These are phyloP conservation scores for Aphis craccivora DNA, from an alignment of 1,140 invertebrate species.

Conservation along the genomic window DNA sequence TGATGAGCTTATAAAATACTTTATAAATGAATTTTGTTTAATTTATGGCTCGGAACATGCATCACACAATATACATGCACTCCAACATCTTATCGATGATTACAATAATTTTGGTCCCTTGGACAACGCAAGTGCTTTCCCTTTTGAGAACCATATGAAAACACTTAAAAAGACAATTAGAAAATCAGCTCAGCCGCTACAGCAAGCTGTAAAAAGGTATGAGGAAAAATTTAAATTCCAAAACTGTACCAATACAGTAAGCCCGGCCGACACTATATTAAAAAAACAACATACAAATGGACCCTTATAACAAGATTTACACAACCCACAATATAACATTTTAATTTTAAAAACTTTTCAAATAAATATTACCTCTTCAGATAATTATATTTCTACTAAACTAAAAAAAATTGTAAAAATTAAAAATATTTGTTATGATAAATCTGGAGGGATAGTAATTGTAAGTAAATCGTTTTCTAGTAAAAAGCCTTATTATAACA, in stretches of 20 bases:
- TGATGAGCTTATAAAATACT: too few species aligned
- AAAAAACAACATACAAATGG: neutral
- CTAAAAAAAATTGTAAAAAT: neutral
- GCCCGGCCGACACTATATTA: neutral
- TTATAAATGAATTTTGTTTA: too few species aligned
- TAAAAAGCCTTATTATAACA: neutral
- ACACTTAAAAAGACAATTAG: too few species aligned
- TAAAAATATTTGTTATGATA: slow-evolving; percentile 2
- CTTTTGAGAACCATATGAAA: too few species aligned
- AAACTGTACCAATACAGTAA: neutral
- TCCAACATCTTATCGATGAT: too few species aligned
- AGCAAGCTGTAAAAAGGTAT: too few species aligned
- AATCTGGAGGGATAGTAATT: neutral
- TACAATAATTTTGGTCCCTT: too few species aligned
- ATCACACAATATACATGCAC: too few species aligned
- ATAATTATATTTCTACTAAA: too few species aligned
- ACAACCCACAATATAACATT: neutral
- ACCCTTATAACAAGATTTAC: neutral
- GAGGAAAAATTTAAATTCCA: neutral
- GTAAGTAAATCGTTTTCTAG: neutral
- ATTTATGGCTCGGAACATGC: too few species aligned
- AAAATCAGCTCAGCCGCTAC: too few species aligned
- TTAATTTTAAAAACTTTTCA: neutral
- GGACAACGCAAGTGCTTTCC: too few species aligned
- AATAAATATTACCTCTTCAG: slow-evolving; percentile 1